phyloP scores from a whole-genome alignment of 2,113 vertebrate species.

The Ctenodactylus gundi region DNA sequence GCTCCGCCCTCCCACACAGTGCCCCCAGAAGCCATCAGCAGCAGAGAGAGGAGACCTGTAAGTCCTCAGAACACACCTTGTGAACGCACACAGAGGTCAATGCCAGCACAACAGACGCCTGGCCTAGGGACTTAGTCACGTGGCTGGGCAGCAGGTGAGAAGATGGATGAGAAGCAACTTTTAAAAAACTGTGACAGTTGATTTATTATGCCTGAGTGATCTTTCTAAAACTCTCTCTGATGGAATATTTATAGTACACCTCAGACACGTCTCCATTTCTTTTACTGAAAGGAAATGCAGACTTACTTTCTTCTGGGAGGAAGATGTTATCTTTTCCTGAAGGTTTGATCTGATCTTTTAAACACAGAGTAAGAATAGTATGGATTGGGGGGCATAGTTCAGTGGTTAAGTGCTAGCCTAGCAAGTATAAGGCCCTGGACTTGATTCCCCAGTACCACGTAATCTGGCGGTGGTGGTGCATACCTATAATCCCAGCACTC shows the following conservation, averaged over 20 bases:
- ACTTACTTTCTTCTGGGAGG: background rate
- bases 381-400: too few relatives aligned
- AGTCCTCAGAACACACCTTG: constrained; percentile 51
- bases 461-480: too few relatives aligned
- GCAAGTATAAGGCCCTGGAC: too few relatives aligned
- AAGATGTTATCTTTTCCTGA: background rate
- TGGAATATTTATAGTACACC: background rate
- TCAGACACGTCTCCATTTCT: background rate
- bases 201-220: constrained; percentile 16
- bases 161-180: constrained; percentile 12
- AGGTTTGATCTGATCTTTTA: background rate
- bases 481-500: too few relatives aligned
- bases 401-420: too few relatives aligned
- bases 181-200: background rate
- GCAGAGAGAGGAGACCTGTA: constrained; percentile 60
- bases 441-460: too few relatives aligned
- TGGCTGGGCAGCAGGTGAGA: background rate
- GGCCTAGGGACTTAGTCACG: constrained; percentile 52
- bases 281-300: background rate
- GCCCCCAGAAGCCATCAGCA: constrained; percentile 69
- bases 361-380: background rate
- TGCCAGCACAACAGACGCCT: background rate
- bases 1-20: background rate
- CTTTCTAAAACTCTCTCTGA: background rate
- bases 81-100: constrained; percentile 52